A percentile compares a stretch with the other conserved stretches of the same genome.
Conservation (phyloP, 2,888 invertebrate genomes). For the Malthinus flaveolus region DNA sequence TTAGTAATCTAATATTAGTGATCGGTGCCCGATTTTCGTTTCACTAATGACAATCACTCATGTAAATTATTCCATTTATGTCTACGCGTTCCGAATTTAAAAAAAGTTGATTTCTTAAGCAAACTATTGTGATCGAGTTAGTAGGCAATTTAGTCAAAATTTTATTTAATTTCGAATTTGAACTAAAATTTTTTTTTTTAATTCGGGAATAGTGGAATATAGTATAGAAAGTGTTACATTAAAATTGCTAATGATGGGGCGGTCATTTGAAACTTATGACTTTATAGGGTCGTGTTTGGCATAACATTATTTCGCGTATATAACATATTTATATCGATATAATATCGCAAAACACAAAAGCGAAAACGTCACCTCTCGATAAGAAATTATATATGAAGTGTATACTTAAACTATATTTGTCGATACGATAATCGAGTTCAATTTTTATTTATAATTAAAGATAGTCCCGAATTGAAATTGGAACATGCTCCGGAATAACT, state of each 20-base stretch:
- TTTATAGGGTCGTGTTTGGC: constrained; percentile 12
- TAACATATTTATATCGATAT: constrained; percentile 19
- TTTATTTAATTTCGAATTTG: background rate
- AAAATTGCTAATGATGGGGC: constrained; percentile 13
- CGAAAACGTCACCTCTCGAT: constrained; percentile 12
- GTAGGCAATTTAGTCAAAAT: background rate
- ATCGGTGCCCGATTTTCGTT: constrained; percentile 5
- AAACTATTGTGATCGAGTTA: background rate
- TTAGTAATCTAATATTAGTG: constrained; percentile 14
- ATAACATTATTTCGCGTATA: constrained; percentile 15
- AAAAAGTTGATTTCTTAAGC: background rate
- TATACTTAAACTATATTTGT: constrained; percentile 4
- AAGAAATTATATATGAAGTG: constrained; percentile 16
- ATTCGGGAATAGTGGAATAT: background rate
- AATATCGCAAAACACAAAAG: constrained; percentile 11
- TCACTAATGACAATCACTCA: constrained; percentile 6
- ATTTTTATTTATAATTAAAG: constrained; percentile 18
- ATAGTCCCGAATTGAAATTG: constrained; percentile 26
- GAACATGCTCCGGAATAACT: constrained; percentile 38
- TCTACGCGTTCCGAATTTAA: background rate
- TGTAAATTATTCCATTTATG: constrained; percentile 3
- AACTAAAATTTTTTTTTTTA: background rate
- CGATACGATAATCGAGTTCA: constrained; percentile 20
- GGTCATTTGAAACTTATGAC: constrained; percentile 9
- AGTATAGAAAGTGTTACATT: background rate